Evolutionary conservation across 2,113 vertebrate genomes (phyloP).

Genomic region (Pelodiscus sinensis): DNA sequence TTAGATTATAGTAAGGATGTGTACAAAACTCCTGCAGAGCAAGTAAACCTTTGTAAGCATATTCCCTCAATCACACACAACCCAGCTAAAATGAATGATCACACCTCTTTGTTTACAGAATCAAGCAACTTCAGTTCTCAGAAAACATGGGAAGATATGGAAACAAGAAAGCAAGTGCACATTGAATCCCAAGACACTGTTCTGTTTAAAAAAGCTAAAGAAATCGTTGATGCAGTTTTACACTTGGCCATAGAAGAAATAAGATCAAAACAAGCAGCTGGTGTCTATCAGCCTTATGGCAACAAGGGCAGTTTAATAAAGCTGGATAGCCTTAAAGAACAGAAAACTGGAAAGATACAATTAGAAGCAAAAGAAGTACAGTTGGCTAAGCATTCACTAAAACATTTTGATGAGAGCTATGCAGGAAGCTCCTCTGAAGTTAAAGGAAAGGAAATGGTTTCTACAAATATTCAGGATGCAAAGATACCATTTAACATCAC

Average conservation of each 20-base stretch:
- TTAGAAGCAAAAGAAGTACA: constrained; percentile 44
- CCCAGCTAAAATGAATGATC: background rate
- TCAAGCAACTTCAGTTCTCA: constrained; percentile 49
- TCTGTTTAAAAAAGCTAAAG: constrained; percentile 71
- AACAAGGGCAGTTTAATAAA: constrained; percentile 44
- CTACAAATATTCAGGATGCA: constrained; percentile 56
- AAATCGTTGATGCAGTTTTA: constrained; percentile 68
- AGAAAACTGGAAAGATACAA: constrained; percentile 28
- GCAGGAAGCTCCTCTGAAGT: constrained; percentile 15
- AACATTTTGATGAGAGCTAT: constrained; percentile 45
- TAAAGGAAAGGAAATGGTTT: constrained; percentile 32
- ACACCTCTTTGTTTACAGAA: constrained; percentile 60
- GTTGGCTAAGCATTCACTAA: constrained; percentile 34
- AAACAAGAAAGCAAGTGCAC: background rate
- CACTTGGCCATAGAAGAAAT: constrained; percentile 73
- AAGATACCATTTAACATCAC: constrained; percentile 37
- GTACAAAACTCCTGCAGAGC: background rate
- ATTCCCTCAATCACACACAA: background rate
- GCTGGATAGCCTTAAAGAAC: constrained; percentile 1
- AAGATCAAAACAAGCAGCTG: constrained; percentile 38
- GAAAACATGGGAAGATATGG: background rate
- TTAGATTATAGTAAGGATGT: background rate
- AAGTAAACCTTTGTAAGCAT: background rate
- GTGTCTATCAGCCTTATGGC: constrained; percentile 39
- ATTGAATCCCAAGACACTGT: constrained; percentile 32